Percentiles rank a stretch among this genome's conserved stretches.
phyloP scores from a whole-genome alignment of 1,140 invertebrate species.

The Helicoverpa armigera region DNA sequence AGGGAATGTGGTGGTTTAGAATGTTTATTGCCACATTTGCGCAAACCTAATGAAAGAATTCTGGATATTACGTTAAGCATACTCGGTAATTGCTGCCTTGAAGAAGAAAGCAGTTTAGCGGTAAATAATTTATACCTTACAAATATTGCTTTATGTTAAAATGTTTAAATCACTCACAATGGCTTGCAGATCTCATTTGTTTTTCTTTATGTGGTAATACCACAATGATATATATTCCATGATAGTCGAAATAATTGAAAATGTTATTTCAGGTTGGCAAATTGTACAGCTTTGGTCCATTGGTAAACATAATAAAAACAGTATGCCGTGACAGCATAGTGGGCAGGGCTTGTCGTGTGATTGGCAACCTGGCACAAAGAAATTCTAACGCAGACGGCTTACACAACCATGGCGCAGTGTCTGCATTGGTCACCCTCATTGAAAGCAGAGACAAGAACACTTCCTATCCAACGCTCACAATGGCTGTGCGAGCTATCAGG shows the following conservation, averaged over 20 bases:
- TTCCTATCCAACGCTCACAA: constrained; percentile 81
- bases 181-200: neutral
- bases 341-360: constrained; percentile 80
- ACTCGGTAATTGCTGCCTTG: constrained; percentile 87
- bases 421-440: constrained; percentile 77
- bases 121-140: constrained; percentile 59
- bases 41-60: constrained; percentile 85
- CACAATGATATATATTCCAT: neutral
- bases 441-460: constrained; percentile 81
- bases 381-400: constrained; percentile 78
- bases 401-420: constrained; percentile 80
- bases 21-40: constrained; percentile 79
- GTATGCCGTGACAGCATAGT: constrained; percentile 83
- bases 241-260: neutral
- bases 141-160: too few relatives aligned
- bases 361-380: constrained; percentile 83
- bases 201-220: neutral
- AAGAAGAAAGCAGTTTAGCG: constrained; percentile 78
- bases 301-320: constrained; percentile 81
- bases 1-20: constrained; percentile 81
- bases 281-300: constrained; percentile 73
- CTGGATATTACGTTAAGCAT: constrained; percentile 87
- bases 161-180: too few relatives aligned
- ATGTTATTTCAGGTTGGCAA: constrained; percentile 77
- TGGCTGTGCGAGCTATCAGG: constrained; percentile 86